phyloP scores from a whole-genome alignment of 2,797 vertebrate genomes.

The Limnodromus scolopaceus region DNA sequence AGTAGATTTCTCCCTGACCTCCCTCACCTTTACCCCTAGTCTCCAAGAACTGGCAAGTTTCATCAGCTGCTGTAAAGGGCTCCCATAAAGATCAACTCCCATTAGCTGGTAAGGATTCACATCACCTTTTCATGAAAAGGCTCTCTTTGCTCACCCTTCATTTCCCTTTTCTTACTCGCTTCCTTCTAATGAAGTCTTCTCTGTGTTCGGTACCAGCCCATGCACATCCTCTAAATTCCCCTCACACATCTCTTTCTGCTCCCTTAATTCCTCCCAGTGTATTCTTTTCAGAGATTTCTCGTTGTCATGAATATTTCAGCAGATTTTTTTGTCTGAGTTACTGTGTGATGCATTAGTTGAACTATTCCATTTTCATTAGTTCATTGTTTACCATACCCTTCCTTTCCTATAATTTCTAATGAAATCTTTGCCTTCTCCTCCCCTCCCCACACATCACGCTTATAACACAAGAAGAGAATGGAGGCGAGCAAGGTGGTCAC shows the following conservation, averaged over 20 bases:
- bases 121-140: background rate
- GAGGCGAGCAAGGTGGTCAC: background rate
- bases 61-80: background rate
- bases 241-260: constrained; percentile 13
- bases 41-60: background rate
- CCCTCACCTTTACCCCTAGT: background rate
- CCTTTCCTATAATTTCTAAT: background rate
- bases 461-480: background rate
- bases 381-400: background rate
- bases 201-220: background rate
- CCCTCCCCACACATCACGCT: background rate
- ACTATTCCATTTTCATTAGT: constrained; percentile 32
- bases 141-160: background rate
- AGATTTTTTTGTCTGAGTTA: constrained; percentile 5
- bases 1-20: background rate
- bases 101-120: background rate
- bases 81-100: background rate
- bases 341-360: background rate
- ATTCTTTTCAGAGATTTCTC: constrained; percentile 26
- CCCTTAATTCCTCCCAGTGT: constrained; percentile 9
- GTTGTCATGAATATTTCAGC: constrained; percentile 60
- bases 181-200: background rate
- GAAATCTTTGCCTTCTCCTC: background rate
- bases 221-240: background rate
- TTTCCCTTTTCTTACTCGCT: constrained; percentile 25